Evolutionary conservation across 53 echinoderm and acorn worm species (phyloP).

Genomic region (Holothuria leucospilota): DNA sequence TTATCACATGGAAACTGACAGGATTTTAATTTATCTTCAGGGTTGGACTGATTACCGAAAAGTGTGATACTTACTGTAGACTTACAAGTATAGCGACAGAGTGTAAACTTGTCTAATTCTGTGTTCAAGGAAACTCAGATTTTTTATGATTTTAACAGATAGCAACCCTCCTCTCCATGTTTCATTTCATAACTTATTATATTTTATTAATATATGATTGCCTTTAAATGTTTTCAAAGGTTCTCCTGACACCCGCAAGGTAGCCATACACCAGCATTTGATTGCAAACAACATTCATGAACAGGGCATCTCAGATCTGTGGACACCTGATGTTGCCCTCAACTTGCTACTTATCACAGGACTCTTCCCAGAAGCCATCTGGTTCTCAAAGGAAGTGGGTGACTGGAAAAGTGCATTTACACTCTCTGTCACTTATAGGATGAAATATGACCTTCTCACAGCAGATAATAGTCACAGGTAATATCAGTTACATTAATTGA

Average conservation of each 20-base stretch:
- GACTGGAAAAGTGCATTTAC: slow-evolving; percentile 96
- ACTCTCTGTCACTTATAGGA: slow-evolving; percentile 70
- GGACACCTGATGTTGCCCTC: slow-evolving; percentile 91
- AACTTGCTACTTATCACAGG: slow-evolving; percentile 84
- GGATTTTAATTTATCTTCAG: too few relatives aligned
- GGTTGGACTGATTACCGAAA: too few relatives aligned
- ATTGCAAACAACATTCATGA: slow-evolving; percentile 69
- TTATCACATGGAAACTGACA: too few relatives aligned
- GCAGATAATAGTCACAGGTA: slow-evolving; percentile 38
- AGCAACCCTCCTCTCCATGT: too few relatives aligned
- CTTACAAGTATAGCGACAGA: too few relatives aligned
- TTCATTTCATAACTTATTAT: too few relatives aligned
- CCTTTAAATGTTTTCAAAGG: too few relatives aligned
- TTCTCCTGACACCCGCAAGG: slow-evolving; percentile 25
- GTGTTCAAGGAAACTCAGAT: too few relatives aligned
- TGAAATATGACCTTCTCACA: slow-evolving; percentile 37
- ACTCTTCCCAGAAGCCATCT: slow-evolving; percentile 87
- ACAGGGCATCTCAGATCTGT: slow-evolving; percentile 84
- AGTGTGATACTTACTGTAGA: too few relatives aligned
- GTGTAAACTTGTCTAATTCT: too few relatives aligned
- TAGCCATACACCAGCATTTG: slow-evolving; percentile 77
- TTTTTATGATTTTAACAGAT: too few relatives aligned
- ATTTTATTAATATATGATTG: too few relatives aligned
- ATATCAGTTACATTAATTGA: background rate
- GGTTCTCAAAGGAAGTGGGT: slow-evolving; percentile 88